phyloP scores from a whole-genome alignment of 2,113 vertebrate species.

The Tamias sibiricus region DNA sequence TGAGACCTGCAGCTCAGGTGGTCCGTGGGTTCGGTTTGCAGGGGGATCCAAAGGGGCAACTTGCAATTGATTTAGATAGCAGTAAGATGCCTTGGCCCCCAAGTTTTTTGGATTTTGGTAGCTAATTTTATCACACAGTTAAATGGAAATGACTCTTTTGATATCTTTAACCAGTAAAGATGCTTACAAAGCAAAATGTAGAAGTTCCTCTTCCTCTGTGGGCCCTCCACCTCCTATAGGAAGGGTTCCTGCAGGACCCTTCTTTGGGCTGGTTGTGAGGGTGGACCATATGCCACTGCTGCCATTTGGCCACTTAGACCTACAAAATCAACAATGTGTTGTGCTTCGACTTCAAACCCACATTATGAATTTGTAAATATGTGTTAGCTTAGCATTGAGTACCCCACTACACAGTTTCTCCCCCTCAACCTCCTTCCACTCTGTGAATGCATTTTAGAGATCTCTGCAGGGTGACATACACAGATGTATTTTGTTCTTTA shows the following conservation, averaged over 20 bases:
- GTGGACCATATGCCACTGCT: neutral
- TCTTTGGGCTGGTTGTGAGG: neutral
- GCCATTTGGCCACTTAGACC: neutral
- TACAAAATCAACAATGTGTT: neutral
- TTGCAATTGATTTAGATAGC: rapidly evolving
- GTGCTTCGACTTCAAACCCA: neutral
- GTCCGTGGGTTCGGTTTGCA: neutral
- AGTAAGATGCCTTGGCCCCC: rapidly evolving
- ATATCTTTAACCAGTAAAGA: neutral
- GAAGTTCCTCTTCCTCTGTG: neutral
- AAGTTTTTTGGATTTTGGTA: neutral
- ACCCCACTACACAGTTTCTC: rapidly evolving
- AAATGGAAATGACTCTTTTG: neutral
- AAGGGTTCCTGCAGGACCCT: neutral
- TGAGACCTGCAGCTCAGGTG: no score
- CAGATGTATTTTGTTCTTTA: neutral
- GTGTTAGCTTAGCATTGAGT: neutral
- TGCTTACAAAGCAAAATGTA: neutral
- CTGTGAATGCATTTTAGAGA: neutral
- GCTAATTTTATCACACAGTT: neutral
- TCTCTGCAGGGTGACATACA: neutral
- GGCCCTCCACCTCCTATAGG: neutral
- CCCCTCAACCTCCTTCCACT: neutral
- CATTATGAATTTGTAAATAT: neutral
- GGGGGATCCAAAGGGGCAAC: neutral